phyloP scores from a whole-genome alignment of 2,797 vertebrate genomes.

The Microctenopoma stevenorrisi region DNA sequence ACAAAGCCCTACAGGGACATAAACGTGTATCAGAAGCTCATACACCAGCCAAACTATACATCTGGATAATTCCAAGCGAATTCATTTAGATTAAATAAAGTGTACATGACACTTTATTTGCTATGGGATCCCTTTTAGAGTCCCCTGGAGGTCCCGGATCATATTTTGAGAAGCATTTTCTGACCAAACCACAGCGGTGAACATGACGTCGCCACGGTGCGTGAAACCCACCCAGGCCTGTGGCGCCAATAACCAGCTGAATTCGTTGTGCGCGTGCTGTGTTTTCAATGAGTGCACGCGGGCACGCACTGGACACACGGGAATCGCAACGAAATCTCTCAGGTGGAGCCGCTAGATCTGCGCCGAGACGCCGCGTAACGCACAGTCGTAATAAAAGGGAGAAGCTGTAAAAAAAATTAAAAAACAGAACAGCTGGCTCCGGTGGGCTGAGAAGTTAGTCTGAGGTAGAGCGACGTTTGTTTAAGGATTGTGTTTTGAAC shows the following conservation, averaged over 20 bases:
- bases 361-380: slow-evolving; percentile 30
- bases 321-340: slow-evolving; percentile 63
- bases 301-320: slow-evolving; percentile 4
- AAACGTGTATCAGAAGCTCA: not conserved
- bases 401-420: not conserved
- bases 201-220: not conserved
- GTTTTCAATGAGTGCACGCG: slow-evolving; percentile 4
- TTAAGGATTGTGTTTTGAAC: not conserved
- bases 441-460: not conserved
- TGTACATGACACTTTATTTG: not conserved
- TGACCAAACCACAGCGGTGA: slow-evolving; percentile 2
- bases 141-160: slow-evolving; percentile 35
- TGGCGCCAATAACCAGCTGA: slow-evolving; percentile 5
- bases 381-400: slow-evolving; percentile 7
- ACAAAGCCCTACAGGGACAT: not conserved
- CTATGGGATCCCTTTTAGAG: slow-evolving; percentile 17
- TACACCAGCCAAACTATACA: not conserved
- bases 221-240: slow-evolving; percentile 8
- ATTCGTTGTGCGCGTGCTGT: slow-evolving; percentile 55
- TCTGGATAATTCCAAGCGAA: not conserved
- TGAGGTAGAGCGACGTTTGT: slow-evolving; percentile 17
- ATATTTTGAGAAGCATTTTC: slow-evolving; percentile 24
- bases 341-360: slow-evolving; percentile 9
- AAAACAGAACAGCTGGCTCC: slow-evolving; percentile 23
- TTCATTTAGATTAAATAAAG: slow-evolving; percentile 15